Percentiles rank a stretch among this genome's conserved stretches.
Evolutionary conservation across 2,888 invertebrate genomes (phyloP).

Genomic region (Lasioglossum oenotherae): DNA sequence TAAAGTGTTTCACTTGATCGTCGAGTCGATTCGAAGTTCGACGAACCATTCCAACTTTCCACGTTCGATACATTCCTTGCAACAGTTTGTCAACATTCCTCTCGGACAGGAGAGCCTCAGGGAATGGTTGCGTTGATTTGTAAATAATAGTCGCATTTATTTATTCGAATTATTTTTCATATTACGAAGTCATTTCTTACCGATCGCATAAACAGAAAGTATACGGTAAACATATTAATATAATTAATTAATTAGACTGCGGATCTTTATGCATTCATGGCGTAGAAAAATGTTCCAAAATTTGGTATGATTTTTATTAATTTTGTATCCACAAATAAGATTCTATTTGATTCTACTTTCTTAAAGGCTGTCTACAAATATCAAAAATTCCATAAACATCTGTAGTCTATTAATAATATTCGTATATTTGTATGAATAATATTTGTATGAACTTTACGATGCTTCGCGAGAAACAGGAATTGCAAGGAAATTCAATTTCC

Average conservation of each 20-base stretch:
- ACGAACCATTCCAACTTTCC: neutral
- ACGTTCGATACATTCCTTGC: neutral
- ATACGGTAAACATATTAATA: too few species aligned
- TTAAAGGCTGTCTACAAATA: too few species aligned
- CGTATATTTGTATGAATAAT: too few species aligned
- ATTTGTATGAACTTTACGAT: neutral
- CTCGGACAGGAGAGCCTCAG: neutral
- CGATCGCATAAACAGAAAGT: neutral
- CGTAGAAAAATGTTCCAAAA: too few species aligned
- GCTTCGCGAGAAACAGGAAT: neutral
- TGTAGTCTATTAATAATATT: too few species aligned
- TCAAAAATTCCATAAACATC: too few species aligned
- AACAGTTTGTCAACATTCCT: neutral
- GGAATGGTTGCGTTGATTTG: neutral
- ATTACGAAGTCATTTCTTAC: neutral
- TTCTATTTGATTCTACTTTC: too few species aligned
- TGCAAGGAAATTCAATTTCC: neutral
- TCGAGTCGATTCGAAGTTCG: neutral
- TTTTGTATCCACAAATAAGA: too few species aligned
- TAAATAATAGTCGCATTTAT: neutral
- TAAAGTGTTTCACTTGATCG: neutral
- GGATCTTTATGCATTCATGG: too few species aligned
- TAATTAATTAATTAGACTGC: too few species aligned
- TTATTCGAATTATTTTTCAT: neutral
- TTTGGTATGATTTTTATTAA: too few species aligned